Conservation (phyloP, 2,888 invertebrate species). For the Epinotia brunnichana region DNA sequence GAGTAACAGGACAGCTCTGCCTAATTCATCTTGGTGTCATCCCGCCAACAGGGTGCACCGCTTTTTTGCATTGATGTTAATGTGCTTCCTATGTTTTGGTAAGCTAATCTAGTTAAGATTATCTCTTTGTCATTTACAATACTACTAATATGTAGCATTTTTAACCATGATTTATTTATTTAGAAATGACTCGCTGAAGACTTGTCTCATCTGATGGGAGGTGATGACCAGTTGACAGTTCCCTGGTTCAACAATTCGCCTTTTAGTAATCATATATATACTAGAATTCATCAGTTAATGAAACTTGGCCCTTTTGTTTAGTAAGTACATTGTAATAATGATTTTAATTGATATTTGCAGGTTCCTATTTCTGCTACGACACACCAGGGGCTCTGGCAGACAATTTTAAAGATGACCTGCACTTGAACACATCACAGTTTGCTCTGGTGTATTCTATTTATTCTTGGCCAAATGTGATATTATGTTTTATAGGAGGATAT, state of each 20-base stretch:
- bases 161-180: background rate
- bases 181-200: background rate
- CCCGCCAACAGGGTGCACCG: slow-evolving; percentile 89
- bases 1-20: slow-evolving; percentile 56
- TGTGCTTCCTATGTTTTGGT: slow-evolving; percentile 98
- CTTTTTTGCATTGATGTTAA: slow-evolving; percentile 93
- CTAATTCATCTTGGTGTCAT: slow-evolving; percentile 84
- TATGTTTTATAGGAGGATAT: slow-evolving; percentile 98
- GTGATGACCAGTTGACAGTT: too few species aligned
- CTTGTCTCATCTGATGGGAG: background rate
- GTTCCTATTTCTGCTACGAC: slow-evolving; percentile 99
- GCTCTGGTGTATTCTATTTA: slow-evolving; percentile 96
- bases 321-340: too few species aligned
- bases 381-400: slow-evolving; percentile 97
- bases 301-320: too few species aligned
- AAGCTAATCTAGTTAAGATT: too few species aligned
- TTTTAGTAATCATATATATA: background rate
- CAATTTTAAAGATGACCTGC: slow-evolving; percentile 91
- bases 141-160: background rate
- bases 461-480: slow-evolving; percentile 98
- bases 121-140: too few species aligned
- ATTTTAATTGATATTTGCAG: slow-evolving; percentile 78
- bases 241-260: too few species aligned
- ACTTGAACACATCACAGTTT: slow-evolving; percentile 92
- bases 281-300: background rate